Evolutionary conservation across 2,797 vertebrate genomes (phyloP).

Genomic region (Chrosomus eos): DNA sequence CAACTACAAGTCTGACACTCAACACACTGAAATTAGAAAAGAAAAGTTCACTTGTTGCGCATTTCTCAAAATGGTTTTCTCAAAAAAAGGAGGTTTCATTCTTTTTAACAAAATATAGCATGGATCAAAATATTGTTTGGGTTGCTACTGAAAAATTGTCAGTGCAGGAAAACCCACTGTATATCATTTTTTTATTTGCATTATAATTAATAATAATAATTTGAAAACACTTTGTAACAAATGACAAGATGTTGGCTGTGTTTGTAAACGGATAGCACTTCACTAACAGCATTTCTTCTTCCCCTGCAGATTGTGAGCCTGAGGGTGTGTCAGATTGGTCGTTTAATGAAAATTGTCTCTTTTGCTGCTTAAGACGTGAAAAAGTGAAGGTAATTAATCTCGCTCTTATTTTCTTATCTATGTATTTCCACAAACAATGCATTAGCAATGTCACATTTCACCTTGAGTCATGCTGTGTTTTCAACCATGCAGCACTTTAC

Average conservation of each 20-base stretch:
- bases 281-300: neutral
- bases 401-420: neutral
- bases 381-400: constrained; percentile 90
- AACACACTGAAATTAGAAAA: neutral
- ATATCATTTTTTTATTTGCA: neutral
- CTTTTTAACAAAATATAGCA: neutral
- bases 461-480: neutral
- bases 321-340: constrained; percentile 93
- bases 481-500: neutral
- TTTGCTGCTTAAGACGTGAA: constrained; percentile 96
- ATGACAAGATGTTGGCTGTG: too few relatives aligned
- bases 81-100: neutral
- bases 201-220: neutral
- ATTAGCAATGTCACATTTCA: neutral
- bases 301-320: constrained; percentile 85
- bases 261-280: neutral
- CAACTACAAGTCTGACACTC: too few relatives aligned
- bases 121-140: neutral
- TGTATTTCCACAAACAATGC: neutral
- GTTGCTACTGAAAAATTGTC: neutral
- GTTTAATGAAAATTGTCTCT: constrained; percentile 97
- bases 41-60: neutral
- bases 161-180: neutral
- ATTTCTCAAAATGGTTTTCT: neutral
- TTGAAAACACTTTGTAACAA: too few relatives aligned